Evolutionary conservation across 2,113 vertebrate species (phyloP), one percentile per base, ranked within the genome.

Genomic region (Prinia subflava): DNA sequence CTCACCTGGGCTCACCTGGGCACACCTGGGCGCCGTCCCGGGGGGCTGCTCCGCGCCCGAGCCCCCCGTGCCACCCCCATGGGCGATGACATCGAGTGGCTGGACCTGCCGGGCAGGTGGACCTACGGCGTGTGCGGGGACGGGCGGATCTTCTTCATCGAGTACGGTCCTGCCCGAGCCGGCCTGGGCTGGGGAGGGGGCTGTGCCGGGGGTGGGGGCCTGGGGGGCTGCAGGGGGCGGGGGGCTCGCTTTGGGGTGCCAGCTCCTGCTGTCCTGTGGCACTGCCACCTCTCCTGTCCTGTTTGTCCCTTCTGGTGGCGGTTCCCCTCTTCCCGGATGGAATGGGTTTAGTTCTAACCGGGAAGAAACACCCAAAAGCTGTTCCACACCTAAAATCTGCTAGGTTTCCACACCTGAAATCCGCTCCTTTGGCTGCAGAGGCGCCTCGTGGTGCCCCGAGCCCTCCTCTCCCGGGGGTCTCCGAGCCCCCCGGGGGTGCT

Each of bases 141-240:
- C 7, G 98, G 98, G 6, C 82, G 97, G 11, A 28, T 98, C 97
- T 98, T 98, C 96, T 98, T 98, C 96, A 94, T 98, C 97, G 76
- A 98, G 98, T 98, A 98, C 7, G 97, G 96, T 33, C 42, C 21
- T 12, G 60, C 44, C 7, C 19, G 50, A 63, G 14, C 31, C 44
- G 44, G 44, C 17, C 17, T 19, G 9, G 15, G 7, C 4, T 12
- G 35, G 53, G 62, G 8, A n/a, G 16, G 57, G 59, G 81, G 62
- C 46, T 77, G 30, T 0, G 52, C 18, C 15, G 39, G 39, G 39
- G 39, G 39, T 39, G 39, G 55, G 55, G 21, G 37, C 31, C 13
- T 19, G 39, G 33, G 47, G 83, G 37, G 39, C 30, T 50, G 10
- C 19, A 8, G 20, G 49, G 77, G 41, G 3, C 9, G 23, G 20